Evolutionary conservation across 2,888 invertebrate species (phyloP).

Genomic region (Eilema depressum): DNA sequence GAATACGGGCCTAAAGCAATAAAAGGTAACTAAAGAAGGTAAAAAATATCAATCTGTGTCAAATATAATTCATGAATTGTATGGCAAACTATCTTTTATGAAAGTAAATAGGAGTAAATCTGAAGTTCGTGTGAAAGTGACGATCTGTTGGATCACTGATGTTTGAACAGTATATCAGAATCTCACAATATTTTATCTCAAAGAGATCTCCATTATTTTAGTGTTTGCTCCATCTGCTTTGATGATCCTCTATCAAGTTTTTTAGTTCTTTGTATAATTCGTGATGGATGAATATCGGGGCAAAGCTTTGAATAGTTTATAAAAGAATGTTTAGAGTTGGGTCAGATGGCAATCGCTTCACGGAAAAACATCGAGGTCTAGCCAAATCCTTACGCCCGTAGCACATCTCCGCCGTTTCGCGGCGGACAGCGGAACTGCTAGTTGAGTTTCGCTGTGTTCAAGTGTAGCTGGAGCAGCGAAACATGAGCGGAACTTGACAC

Average conservation of each 20-base stretch:
- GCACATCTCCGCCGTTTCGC: no score
- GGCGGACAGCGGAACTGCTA: no score
- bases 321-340: background rate
- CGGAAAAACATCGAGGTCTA: no score
- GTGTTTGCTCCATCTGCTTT: background rate
- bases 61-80: background rate
- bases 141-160: constrained; percentile 9
- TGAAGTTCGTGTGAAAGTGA: background rate
- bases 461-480: no score
- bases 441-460: no score
- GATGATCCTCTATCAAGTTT: background rate
- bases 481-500: no score
- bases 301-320: background rate
- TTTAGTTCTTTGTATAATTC: constrained; percentile 1
- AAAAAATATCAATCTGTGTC: no score
- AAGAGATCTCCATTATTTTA: constrained; percentile 1
- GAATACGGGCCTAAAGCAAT: no score
- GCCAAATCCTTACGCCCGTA: no score
- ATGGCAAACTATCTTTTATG: background rate
- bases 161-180: background rate
- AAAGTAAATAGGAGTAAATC: background rate
- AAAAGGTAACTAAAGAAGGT: no score
- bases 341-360: no score
- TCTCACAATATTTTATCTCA: constrained; percentile 1
- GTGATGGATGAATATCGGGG: background rate